Evolutionary conservation across 2,888 invertebrate species (phyloP).

Genomic region (Nomada lathburiana): DNA sequence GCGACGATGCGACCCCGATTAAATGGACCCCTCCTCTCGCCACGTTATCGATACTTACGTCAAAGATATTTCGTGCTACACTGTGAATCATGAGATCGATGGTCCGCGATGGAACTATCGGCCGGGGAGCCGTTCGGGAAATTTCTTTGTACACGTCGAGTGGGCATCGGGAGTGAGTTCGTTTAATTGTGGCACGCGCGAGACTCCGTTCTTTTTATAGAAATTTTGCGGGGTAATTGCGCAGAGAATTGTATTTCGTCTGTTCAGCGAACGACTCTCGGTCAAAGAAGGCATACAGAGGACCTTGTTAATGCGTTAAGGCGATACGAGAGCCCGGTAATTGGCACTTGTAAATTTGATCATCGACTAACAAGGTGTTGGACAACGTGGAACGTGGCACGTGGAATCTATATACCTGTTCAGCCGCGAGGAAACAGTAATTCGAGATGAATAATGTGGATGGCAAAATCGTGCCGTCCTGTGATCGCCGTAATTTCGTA

Average conservation of each 20-base stretch:
- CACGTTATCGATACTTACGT: neutral
- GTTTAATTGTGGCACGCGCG: too few relatives aligned
- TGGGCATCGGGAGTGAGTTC: too few relatives aligned
- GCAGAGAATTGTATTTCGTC: too few relatives aligned
- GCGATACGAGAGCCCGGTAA: conserved; percentile 14
- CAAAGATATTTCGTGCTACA: neutral
- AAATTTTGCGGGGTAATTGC: too few relatives aligned
- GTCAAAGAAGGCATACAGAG: too few relatives aligned
- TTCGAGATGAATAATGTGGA: neutral
- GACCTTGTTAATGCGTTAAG: conserved; percentile 31
- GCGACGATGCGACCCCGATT: neutral
- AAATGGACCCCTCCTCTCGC: neutral
- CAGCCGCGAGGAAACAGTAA: neutral
- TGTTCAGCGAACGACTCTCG: too few relatives aligned
- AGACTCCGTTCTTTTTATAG: too few relatives aligned
- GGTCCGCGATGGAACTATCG: neutral
- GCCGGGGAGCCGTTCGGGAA: too few relatives aligned
- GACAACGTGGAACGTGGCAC: neutral
- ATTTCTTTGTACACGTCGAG: too few relatives aligned
- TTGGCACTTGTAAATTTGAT: conserved; percentile 54
- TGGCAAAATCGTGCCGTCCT: neutral
- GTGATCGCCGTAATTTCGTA: neutral
- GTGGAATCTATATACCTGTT: neutral
- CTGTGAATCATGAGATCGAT: neutral
- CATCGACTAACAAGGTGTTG: neutral